phyloP scores from a whole-genome alignment of 2,888 invertebrate genomes.

The Xylophagus ater region DNA sequence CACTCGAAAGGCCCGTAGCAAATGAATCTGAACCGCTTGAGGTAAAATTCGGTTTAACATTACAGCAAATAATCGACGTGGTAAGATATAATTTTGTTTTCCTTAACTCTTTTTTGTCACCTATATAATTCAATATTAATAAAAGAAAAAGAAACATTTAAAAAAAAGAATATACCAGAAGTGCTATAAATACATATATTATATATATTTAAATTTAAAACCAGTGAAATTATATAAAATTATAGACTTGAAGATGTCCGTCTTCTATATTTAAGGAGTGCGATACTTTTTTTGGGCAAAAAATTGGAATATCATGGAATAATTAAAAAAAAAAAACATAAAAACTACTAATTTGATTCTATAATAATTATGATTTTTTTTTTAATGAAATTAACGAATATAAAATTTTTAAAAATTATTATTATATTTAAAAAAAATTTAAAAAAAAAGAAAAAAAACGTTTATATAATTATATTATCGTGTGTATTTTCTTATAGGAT shows the following conservation, averaged over 20 bases:
- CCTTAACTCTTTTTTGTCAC: neutral
- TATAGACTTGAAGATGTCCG: neutral
- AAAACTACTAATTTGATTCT: neutral
- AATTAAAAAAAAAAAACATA: constrained; percentile 4
- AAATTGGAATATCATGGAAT: too few species aligned
- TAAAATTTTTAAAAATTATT: constrained; percentile 8
- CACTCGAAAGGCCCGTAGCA: constrained; percentile 80
- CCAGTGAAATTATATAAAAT: neutral
- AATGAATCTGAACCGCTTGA: constrained; percentile 85
- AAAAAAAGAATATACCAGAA: neutral
- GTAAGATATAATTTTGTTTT: constrained; percentile 47
- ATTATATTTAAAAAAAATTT: constrained; percentile 13
- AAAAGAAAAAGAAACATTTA: neutral
- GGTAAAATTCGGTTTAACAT: constrained; percentile 81
- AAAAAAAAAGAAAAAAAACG: constrained; percentile 12
- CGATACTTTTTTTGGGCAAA: too few species aligned
- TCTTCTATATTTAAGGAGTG: too few species aligned
- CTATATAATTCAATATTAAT: neutral
- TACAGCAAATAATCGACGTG: constrained; percentile 92
- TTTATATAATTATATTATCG: constrained; percentile 16
- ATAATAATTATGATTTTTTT: too few species aligned
- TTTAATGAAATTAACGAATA: too few species aligned
- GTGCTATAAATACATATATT: neutral
- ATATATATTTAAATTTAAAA: neutral
- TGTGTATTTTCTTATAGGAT: constrained; percentile 64